These are phyloP conservation scores for Sternarchorhynchus goeldii DNA, from an alignment of 2,797 vertebrate genomes.

Conservation along the genomic window DNA sequence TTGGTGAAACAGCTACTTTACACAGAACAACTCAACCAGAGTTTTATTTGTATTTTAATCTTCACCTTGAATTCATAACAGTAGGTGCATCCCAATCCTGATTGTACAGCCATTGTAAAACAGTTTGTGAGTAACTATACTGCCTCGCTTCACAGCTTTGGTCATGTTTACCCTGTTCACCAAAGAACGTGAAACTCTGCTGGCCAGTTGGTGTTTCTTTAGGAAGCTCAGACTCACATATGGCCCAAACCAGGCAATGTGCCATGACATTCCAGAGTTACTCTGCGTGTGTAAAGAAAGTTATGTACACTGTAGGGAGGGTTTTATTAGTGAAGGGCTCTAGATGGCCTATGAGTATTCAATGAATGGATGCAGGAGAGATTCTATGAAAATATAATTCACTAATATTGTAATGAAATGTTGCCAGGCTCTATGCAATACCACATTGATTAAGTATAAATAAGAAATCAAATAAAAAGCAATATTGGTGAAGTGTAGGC, in stretches of 20 bases:
- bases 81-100: no score
- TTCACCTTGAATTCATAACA: not conserved
- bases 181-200: not conserved
- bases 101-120: no score
- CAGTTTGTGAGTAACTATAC: not conserved
- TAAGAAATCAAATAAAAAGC: not conserved
- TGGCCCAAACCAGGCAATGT: slow-evolving; percentile 3
- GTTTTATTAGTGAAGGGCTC: slow-evolving; percentile 3
- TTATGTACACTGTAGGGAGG: slow-evolving; percentile 28
- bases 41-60: not conserved
- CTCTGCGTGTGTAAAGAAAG: slow-evolving; percentile 22
- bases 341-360: not conserved
- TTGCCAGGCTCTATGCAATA: no score
- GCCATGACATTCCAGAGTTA: slow-evolving; percentile 26
- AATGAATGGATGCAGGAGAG: slow-evolving; percentile 16
- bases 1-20: not conserved
- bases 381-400: not conserved
- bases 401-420: not conserved
- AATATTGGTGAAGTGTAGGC: not conserved
- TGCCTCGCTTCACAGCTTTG: not conserved
- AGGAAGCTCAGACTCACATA: not conserved
- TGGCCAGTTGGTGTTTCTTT: not conserved
- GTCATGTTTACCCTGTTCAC: not conserved
- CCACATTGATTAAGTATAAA: not conserved
- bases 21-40: no score